phyloP scores from a whole-genome alignment of 2,888 invertebrate species.

The Loripinus fragilis region DNA sequence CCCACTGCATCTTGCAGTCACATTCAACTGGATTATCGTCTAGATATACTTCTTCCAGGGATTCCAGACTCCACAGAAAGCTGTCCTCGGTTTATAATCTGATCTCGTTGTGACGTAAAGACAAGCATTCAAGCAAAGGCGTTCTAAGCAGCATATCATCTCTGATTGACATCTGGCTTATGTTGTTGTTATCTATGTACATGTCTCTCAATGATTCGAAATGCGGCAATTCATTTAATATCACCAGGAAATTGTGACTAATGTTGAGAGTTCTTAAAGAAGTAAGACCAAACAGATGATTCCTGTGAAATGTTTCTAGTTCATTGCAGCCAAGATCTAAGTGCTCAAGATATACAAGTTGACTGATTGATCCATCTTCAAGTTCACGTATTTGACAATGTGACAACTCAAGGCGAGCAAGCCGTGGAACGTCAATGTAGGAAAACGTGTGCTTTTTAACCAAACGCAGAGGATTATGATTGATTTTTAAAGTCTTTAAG shows the following conservation, averaged over 20 bases:
- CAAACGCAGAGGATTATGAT: slow-evolving; percentile 39
- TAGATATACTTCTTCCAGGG: slow-evolving; percentile 35
- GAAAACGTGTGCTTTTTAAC: slow-evolving; percentile 37
- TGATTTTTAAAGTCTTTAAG: slow-evolving; percentile 30
- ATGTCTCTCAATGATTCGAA: slow-evolving; percentile 42
- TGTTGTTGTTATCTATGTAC: slow-evolving; percentile 45
- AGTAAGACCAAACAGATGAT: slow-evolving; percentile 20
- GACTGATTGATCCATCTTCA: slow-evolving; percentile 24
- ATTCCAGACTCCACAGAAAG: slow-evolving; percentile 44
- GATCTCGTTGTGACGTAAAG: slow-evolving; percentile 48
- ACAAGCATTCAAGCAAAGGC: slow-evolving; percentile 35
- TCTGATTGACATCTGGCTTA: slow-evolving; percentile 30
- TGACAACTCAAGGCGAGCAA: slow-evolving; percentile 47
- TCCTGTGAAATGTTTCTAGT: slow-evolving; percentile 23
- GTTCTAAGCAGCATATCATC: slow-evolving; percentile 20
- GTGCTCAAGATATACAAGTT: slow-evolving; percentile 26
- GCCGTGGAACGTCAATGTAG: slow-evolving; percentile 35
- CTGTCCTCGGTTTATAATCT: slow-evolving; percentile 30
- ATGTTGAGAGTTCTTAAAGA: slow-evolving; percentile 38
- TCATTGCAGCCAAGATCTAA: slow-evolving; percentile 54
- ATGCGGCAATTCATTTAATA: slow-evolving; percentile 38
- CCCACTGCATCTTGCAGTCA: slow-evolving; percentile 56
- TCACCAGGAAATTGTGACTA: slow-evolving; percentile 47
- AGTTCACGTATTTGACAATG: slow-evolving; percentile 40
- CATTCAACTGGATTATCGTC: slow-evolving; percentile 40